phyloP scores from a whole-genome alignment of 2,113 vertebrate genomes.

The Stigmatopora argus region DNA sequence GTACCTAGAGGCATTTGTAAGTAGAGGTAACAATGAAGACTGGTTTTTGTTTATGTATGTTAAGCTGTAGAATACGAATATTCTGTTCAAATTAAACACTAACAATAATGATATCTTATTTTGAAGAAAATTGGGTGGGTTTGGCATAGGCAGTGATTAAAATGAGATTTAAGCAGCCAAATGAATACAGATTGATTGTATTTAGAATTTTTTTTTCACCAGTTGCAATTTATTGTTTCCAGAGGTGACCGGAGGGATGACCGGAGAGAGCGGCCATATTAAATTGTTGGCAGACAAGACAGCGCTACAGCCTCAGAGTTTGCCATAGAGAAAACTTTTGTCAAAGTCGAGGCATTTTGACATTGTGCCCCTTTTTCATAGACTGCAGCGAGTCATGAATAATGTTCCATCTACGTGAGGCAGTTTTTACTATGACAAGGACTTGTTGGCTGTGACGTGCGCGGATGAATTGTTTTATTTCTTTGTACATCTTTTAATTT shows the following conservation, averaged over 20 bases:
- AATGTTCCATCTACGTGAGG: constrained; percentile 29
- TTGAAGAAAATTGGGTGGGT: too few species aligned
- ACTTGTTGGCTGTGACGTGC: constrained; percentile 43
- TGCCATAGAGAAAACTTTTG: constrained; percentile 4
- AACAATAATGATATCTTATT: neutral
- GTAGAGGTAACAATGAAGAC: too few species aligned
- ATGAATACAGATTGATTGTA: too few species aligned
- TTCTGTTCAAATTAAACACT: too few species aligned
- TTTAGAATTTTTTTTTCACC: neutral
- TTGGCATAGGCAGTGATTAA: too few species aligned
- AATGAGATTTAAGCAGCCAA: too few species aligned
- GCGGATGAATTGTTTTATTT: constrained; percentile 43
- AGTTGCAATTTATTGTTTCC: constrained; percentile 6
- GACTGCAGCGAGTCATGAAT: constrained; percentile 37
- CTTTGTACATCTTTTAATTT: constrained; percentile 69
- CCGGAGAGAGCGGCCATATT: constrained; percentile 75
- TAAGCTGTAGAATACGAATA: too few species aligned
- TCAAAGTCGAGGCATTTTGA: constrained; percentile 21
- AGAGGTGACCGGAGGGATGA: constrained; percentile 77
- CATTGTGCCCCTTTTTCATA: constrained; percentile 34
- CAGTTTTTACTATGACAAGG: constrained; percentile 52
- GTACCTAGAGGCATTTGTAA: too few species aligned
- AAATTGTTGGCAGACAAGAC: constrained; percentile 23
- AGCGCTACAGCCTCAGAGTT: constrained; percentile 42
- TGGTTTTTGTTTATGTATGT: too few species aligned